Conservation (phyloP, 1,140 invertebrate genomes). For the Holotrichia oblita region DNA sequence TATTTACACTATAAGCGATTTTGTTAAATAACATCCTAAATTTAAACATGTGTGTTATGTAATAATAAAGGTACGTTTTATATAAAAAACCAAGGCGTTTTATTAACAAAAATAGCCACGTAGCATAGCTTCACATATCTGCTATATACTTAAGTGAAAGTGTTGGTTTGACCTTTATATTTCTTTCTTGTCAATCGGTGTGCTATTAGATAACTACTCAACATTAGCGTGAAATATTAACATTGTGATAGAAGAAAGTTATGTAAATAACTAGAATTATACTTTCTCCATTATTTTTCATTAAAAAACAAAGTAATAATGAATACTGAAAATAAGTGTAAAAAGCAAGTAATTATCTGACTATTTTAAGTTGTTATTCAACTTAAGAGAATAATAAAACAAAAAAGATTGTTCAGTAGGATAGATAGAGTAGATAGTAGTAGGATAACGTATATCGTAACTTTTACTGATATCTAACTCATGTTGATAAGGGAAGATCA, state of each 20-base stretch:
- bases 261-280: background rate
- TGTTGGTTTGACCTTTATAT: slow-evolving; percentile 5
- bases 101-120: slow-evolving; percentile 27
- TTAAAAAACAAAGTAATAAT: background rate
- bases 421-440: too few relatives aligned
- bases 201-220: background rate
- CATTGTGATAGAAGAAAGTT: background rate
- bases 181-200: slow-evolving; percentile 1
- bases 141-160: slow-evolving; percentile 11
- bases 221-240: background rate
- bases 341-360: too few relatives aligned
- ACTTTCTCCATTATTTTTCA: background rate
- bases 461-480: too few relatives aligned
- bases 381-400: too few relatives aligned
- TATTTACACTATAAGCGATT: slow-evolving; percentile 27
- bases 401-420: too few relatives aligned
- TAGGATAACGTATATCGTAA: too few relatives aligned
- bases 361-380: too few relatives aligned
- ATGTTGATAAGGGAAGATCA: too few relatives aligned
- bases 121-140: slow-evolving; percentile 17
- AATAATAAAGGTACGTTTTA: slow-evolving; percentile 37
- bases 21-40: slow-evolving; percentile 26
- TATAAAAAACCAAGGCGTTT: slow-evolving; percentile 34
- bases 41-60: slow-evolving; percentile 26
- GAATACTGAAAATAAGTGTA: too few relatives aligned